These are phyloP conservation scores for Clistopyga incitator DNA, from an alignment of 2,888 invertebrate genomes.

Conservation along the genomic window DNA sequence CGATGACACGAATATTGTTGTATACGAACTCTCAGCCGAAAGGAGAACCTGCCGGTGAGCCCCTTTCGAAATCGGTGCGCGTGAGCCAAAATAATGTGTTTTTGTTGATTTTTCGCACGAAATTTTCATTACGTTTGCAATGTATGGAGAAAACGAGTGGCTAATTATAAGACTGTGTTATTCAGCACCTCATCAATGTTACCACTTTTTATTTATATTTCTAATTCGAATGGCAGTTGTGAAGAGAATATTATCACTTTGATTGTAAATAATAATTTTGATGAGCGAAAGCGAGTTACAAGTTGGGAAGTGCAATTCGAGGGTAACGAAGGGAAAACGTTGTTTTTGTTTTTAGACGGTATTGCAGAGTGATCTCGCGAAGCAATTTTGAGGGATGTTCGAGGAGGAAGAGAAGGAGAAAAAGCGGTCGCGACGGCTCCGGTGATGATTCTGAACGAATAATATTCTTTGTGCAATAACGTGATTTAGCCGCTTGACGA, in stretches of 20 bases:
- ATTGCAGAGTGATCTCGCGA: conserved; percentile 47
- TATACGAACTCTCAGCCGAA: conserved; percentile 5
- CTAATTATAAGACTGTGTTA: conserved; percentile 54
- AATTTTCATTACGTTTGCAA: conserved; percentile 44
- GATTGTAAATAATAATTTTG: conserved; percentile 64
- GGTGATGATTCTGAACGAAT: conserved; percentile 48
- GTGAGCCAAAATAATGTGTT: conserved; percentile 5
- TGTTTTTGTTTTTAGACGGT: conserved; percentile 51
- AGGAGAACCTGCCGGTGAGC: not conserved
- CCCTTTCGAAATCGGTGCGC: not conserved
- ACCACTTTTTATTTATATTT: conserved; percentile 68
- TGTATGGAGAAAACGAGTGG: conserved; percentile 34
- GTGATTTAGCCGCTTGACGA: conserved; percentile 53
- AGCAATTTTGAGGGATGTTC: conserved; percentile 55
- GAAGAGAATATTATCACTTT: conserved; percentile 43
- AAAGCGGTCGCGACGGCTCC: conserved; percentile 35
- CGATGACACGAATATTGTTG: not conserved
- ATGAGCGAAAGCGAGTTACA: conserved; percentile 66
- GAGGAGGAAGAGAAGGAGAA: conserved; percentile 4
- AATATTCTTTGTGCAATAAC: conserved; percentile 72
- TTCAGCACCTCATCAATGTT: conserved; percentile 61
- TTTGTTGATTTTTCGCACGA: conserved; percentile 32
- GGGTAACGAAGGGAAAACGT: not conserved
- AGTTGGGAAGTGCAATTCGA: conserved; percentile 80
- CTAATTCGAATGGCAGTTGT: conserved; percentile 40